Percentiles rank a stretch among this genome's conserved stretches.
Conservation (phyloP, 2,797 vertebrate genomes). For the Myripristis murdjan region DNA sequence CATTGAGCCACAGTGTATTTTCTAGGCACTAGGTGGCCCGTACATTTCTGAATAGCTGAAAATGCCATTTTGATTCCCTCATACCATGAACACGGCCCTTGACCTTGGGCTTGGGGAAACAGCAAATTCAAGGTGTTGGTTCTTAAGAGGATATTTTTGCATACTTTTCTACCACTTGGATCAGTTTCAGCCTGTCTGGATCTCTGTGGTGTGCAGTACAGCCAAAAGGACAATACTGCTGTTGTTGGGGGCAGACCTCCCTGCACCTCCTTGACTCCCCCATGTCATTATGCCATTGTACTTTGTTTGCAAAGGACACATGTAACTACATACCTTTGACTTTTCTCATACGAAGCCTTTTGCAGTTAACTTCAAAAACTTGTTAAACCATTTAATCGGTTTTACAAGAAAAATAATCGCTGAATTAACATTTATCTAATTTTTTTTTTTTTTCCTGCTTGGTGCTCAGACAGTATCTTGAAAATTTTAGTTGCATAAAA, state of each 20-base stretch:
- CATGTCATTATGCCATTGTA: not conserved
- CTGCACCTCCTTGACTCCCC: not conserved
- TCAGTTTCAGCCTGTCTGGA: no score
- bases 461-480: conserved; percentile 3
- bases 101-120: no score
- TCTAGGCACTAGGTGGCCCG: no score
- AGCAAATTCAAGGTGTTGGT: no score
- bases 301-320: not conserved
- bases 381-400: not conserved
- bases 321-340: not conserved
- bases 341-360: not conserved
- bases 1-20: no score
- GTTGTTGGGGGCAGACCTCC: not conserved
- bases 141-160: no score
- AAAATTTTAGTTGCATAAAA: conserved; percentile 33
- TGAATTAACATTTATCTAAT: conserved; percentile 7
- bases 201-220: no score
- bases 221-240: no score
- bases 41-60: no score
- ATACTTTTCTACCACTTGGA: no score
- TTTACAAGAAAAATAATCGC: not conserved
- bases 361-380: not conserved
- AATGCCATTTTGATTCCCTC: no score
- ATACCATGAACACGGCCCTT: no score
- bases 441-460: not conserved